Evolutionary conservation across 1,140 invertebrate species (phyloP).

Genomic region (Drosophila guanche): DNA sequence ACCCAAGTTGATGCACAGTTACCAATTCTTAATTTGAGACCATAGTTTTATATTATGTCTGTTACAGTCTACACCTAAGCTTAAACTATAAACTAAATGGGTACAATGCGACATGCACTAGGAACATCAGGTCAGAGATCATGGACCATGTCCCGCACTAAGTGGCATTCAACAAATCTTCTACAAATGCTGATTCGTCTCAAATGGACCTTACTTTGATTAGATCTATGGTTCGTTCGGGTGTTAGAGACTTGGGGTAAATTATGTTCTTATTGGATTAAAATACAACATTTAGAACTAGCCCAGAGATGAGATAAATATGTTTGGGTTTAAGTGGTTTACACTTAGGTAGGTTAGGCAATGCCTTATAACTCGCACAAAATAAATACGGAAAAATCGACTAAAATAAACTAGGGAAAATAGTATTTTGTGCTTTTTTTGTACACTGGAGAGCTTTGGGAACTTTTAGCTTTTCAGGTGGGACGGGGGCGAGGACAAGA

Average conservation of each 20-base stretch:
- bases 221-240: constrained; percentile 18
- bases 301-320: constrained; percentile 20
- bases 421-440: constrained; percentile 14
- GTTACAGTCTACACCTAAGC: constrained; percentile 1
- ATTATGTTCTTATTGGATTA: constrained; percentile 9
- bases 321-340: not conserved
- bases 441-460: constrained; percentile 16
- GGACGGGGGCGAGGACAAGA: constrained; percentile 16
- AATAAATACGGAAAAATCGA: not conserved
- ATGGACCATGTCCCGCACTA: constrained; percentile 1
- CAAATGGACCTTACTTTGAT: constrained; percentile 3
- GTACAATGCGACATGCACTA: constrained; percentile 45
- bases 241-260: constrained; percentile 32
- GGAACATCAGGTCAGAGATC: constrained; percentile 8
- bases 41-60: not conserved
- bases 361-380: constrained; percentile 11
- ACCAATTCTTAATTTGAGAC: constrained; percentile 4
- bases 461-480: not conserved
- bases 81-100: not conserved
- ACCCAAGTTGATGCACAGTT: not conserved
- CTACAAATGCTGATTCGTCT: constrained; percentile 25
- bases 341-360: constrained; percentile 23
- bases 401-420: constrained; percentile 8
- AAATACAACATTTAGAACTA: constrained; percentile 32
- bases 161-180: constrained; percentile 20